Evolutionary conservation across 2,888 invertebrate genomes (phyloP).

Genomic region (Ypsolopha scabrella): DNA sequence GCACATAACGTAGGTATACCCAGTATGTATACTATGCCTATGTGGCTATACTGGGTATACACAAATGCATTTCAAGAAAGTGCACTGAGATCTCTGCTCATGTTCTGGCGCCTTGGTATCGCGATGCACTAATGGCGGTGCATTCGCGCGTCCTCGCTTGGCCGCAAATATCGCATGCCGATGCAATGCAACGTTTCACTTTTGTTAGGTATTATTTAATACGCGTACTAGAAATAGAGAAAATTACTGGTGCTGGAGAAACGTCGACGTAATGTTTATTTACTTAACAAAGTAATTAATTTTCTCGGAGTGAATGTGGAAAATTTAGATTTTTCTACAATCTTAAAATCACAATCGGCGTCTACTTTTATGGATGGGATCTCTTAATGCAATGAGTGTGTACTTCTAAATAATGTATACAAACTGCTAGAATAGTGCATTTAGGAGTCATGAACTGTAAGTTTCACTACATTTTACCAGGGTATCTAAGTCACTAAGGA

Average conservation of each 20-base stretch:
- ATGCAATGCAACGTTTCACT: background rate
- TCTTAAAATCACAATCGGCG: no score
- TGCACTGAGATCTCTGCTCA: slow-evolving; percentile 2
- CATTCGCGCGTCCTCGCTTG: slow-evolving; percentile 2
- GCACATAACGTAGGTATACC: background rate
- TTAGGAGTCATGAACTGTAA: slow-evolving; percentile 27
- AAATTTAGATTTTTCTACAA: no score
- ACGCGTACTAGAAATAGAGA: background rate
- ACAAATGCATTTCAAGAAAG: background rate
- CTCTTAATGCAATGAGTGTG: no score
- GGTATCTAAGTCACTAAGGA: slow-evolving; percentile 36
- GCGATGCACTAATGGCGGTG: slow-evolving; percentile 5
- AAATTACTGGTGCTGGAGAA: no score
- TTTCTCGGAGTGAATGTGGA: no score
- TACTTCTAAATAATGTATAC: no score
- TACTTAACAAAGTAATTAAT: no score
- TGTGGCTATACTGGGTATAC: background rate
- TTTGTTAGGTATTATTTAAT: background rate
- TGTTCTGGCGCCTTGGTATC: slow-evolving; percentile 5
- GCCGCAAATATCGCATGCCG: background rate
- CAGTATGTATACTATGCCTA: no score
- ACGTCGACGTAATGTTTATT: no score
- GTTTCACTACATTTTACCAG: slow-evolving; percentile 46
- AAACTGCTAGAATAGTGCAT: no score
- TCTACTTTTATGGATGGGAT: no score